A percentile compares a stretch with the other conserved stretches of the same genome.
These are phyloP conservation scores for Rhagologus leucostigma DNA, from an alignment of 2,113 vertebrate genomes.

Conservation along the genomic window DNA sequence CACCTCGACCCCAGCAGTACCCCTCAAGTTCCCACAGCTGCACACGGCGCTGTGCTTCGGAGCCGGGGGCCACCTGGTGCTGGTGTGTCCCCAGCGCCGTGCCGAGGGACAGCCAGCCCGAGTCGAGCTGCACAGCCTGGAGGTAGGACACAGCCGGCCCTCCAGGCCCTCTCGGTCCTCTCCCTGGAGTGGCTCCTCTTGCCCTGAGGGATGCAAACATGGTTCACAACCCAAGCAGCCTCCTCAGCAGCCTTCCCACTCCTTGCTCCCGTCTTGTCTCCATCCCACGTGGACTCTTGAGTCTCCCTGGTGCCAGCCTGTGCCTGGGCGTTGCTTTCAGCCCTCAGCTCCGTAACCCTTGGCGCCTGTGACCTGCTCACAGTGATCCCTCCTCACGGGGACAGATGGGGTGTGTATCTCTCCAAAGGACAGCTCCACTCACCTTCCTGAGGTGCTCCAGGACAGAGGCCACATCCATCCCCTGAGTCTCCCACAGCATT, in stretches of 20 bases:
- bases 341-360: background rate
- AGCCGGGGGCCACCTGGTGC: constrained; percentile 82
- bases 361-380: background rate
- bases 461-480: background rate
- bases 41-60: constrained; percentile 83
- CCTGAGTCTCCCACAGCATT: accelerated
- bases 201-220: background rate
- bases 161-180: accelerated
- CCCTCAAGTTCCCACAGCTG: constrained; percentile 77
- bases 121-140: constrained; percentile 85
- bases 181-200: background rate
- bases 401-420: background rate
- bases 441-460: background rate
- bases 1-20: background rate
- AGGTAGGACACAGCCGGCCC: constrained; percentile 68
- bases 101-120: constrained; percentile 67
- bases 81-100: constrained; percentile 68
- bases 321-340: background rate
- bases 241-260: background rate
- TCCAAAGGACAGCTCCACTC: background rate
- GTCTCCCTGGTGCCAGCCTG: accelerated
- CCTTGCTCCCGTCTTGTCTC: background rate
- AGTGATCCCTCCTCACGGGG: too few species aligned
- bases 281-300: accelerated
- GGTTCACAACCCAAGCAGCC: background rate